Evolutionary conservation across 2,888 invertebrate species (phyloP).

Genomic region (Trissolcus brochymenae): DNA sequence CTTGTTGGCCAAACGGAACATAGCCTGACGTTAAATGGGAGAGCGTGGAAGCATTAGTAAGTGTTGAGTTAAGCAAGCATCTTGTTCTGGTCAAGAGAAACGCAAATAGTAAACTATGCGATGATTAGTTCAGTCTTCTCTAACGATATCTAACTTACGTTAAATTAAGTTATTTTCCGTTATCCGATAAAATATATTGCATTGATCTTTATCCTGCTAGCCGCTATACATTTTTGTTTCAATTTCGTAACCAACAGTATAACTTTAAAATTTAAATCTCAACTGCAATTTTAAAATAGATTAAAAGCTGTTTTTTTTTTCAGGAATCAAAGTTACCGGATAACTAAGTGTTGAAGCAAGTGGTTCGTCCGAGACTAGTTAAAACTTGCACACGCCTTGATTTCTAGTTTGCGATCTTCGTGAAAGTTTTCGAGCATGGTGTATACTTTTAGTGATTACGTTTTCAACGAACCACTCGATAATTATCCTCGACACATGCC

Average conservation of each 20-base stretch:
- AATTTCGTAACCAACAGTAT: no score
- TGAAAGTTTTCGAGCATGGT: constrained; percentile 35
- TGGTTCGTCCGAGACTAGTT: constrained; percentile 32
- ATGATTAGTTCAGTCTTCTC: constrained; percentile 25
- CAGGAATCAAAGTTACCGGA: constrained; percentile 6
- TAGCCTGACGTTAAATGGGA: constrained; percentile 30
- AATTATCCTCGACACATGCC: constrained; percentile 54
- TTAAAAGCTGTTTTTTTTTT: no score
- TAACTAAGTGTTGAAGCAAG: constrained; percentile 24
- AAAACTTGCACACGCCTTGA: constrained; percentile 45
- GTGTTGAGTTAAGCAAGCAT: constrained; percentile 71
- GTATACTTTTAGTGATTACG: constrained; percentile 52
- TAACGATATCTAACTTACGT: no score
- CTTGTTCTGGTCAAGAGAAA: constrained; percentile 47
- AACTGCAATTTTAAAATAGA: no score
- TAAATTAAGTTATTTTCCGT: no score
- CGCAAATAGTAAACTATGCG: constrained; percentile 34
- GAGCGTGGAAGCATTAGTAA: constrained; percentile 65
- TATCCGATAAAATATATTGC: no score
- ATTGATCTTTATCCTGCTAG: no score
- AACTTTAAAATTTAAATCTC: no score
- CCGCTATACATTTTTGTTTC: no score
- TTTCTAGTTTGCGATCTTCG: constrained; percentile 40
- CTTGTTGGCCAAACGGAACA: constrained; percentile 37
- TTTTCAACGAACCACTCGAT: constrained; percentile 51